Evolutionary conservation across 92 coral and sea anemone species (phyloP), one percentile per base, ranked within the genome.

Genomic region (Palythoa grandiflora): DNA sequence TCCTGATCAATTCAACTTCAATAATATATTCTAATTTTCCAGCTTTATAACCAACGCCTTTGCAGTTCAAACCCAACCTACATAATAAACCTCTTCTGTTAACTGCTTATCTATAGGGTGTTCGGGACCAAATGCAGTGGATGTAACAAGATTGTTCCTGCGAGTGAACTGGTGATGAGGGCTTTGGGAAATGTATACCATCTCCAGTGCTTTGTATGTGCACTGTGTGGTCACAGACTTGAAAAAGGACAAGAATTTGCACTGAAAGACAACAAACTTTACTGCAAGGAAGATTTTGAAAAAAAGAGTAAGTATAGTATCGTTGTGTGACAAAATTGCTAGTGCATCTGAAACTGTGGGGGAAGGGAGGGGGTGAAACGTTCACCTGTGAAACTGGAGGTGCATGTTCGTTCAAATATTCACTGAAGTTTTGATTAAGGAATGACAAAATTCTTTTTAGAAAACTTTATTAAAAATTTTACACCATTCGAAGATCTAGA

Each of bases 231-330:
- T 36, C 98, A 96, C 85, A 88, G 95, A 11, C 92, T 97, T 6
- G 98, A 95, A 80, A 97, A 97, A 79, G 99, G 99, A 52, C 98
- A 97, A 52, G 99, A 97, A 91, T 97, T 97, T 80, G 99, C 98
- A 37, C 89, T 97, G 61, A 95, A 96, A 89, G 99, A 97, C 83
- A 97, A 95, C 91, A 96, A 97, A 87, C 90, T 97, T 83, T 94
- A 97, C 44, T 97, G 99, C 91, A 97, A 95, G 79, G 93, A 91
- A 51, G 97, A 97, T 90, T 95, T 88, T 80, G 96, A 94, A 51
- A 95, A 93, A 88, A 89, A 89, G 72, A 91, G 87, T 73, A 80
- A 80, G 40, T 81, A 68, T 17, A 28, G 6, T 6, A 9, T 17
- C 17, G 21, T 20, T 3, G 10, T 6, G 13, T 36, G 17, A 20